Percentiles rank a stretch among this genome's conserved stretches.
Evolutionary conservation across 2,113 vertebrate species (phyloP).

Genomic region (Poeciliopsis occidentalis): DNA sequence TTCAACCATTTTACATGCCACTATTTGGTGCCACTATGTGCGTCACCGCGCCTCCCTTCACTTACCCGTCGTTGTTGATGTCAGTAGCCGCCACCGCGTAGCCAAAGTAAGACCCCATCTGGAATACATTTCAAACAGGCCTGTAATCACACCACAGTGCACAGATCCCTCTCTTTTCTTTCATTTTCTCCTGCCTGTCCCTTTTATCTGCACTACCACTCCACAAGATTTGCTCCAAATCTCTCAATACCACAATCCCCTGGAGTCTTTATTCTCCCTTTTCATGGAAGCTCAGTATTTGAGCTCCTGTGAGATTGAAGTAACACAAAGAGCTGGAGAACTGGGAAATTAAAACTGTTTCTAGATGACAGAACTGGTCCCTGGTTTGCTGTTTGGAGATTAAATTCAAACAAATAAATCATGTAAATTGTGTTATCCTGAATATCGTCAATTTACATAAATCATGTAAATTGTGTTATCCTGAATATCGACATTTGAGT

Average conservation of each 20-base stretch:
- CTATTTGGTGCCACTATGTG: slow-evolving; percentile 23
- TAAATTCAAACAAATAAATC: not conserved
- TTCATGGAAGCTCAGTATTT: slow-evolving; percentile 49
- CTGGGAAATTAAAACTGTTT: not conserved
- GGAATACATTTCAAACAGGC: slow-evolving; percentile 68
- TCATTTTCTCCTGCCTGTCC: slow-evolving; percentile 29
- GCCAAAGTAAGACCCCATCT: slow-evolving; percentile 95
- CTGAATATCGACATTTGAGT: not conserved
- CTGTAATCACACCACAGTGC: slow-evolving; percentile 56
- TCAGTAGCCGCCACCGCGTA: slow-evolving; percentile 88
- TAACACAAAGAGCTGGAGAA: slow-evolving; percentile 20
- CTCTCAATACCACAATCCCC: slow-evolving; percentile 54
- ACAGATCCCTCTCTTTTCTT: slow-evolving; percentile 48
- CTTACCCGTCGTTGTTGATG: slow-evolving; percentile 90
- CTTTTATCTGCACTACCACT: slow-evolving; percentile 30
- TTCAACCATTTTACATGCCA: not conserved
- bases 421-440: not conserved
- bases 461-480: not conserved
- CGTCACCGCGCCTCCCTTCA: slow-evolving; percentile 17
- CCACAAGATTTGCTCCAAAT: slow-evolving; percentile 48
- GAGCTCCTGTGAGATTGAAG: slow-evolving; percentile 35
- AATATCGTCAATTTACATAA: not conserved
- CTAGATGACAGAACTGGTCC: not conserved
- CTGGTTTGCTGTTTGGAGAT: not conserved
- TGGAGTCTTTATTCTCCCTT: slow-evolving; percentile 33